Evolutionary conservation across 2,888 invertebrate species (phyloP).

Genomic region (Eurois occulta): DNA sequence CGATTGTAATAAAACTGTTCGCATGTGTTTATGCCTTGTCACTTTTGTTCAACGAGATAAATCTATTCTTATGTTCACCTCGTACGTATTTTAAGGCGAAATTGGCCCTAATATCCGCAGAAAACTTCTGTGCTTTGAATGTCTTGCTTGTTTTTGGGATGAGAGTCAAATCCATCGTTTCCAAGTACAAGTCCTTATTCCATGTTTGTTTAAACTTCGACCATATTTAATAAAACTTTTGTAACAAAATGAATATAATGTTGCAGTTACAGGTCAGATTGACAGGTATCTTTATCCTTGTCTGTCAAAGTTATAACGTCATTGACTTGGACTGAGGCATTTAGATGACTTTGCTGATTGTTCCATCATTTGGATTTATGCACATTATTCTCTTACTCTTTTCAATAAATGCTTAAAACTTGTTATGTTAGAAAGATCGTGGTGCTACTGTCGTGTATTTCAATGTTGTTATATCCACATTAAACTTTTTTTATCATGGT

Average conservation of each 20-base stretch:
- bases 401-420: no score
- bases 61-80: conserved; percentile 6
- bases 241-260: conserved; percentile 27
- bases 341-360: conserved; percentile 45
- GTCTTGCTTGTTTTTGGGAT: conserved; percentile 23
- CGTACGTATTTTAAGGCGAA: conserved; percentile 10
- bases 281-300: conserved; percentile 42
- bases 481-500: background rate
- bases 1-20: background rate
- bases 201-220: background rate
- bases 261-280: conserved; percentile 18
- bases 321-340: conserved; percentile 25
- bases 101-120: conserved; percentile 13
- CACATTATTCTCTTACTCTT: conserved; percentile 37
- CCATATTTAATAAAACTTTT: conserved; percentile 12
- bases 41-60: background rate
- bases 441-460: conserved; percentile 3
- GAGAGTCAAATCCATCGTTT: conserved; percentile 21
- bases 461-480: background rate
- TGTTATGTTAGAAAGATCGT: background rate
- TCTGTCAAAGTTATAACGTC: conserved; percentile 41
- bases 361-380: conserved; percentile 34
- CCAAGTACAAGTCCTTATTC: conserved; percentile 1
- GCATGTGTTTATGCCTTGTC: conserved; percentile 1
- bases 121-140: background rate